Evolutionary conservation across 2,888 invertebrate species (phyloP), one percentile per base, ranked within the genome.

Genomic region (Charanyca ferruginea): DNA sequence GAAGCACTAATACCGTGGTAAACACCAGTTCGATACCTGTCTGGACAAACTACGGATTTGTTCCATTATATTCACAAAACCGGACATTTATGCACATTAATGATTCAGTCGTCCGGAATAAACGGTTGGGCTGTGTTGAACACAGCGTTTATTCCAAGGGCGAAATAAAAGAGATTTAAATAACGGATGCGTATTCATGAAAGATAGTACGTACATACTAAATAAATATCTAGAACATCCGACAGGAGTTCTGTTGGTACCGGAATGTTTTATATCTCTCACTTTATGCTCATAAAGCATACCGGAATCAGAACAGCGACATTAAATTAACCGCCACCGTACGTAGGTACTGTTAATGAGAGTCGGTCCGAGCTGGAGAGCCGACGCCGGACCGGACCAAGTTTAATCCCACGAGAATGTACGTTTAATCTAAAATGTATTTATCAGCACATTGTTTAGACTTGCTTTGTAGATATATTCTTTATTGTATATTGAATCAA

Each of bases 321-420:
- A 83, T 86, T 85, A 84, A 83, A 85, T 85, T 85, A 84, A 84
- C 83, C 80, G 78, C 76, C 64, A 73, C 59, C 38, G 22, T n/a
- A n/a, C n/a, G n/a, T 51, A 45, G 42, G 58, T 75, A 53, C 73
- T 78, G 84, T 84, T 83, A 82, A 79, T 81, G 76, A 76, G 64
- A 57, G 61, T 47, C 38, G 48, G 48, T 45, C 79, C 62, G 22
- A 38, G 32, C 25, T 22, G 22, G 47, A 11, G 38, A 9, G 5
- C 16, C 13, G 35, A 1, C 13, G 35, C 35, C 35, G 13, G 28
- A 28, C 25, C 28, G 28, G 45, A 11, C 72, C 49, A 41, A 53
- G 20, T 48, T 73, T 84, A 84, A 84, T 84, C 82, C 82, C 79
- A 48, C 18, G 72, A 66, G 78, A 78, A 71, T 70, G 71, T 67